These are phyloP conservation scores for Biston betularia DNA, from an alignment of 2,888 invertebrate species.

Conservation along the genomic window DNA sequence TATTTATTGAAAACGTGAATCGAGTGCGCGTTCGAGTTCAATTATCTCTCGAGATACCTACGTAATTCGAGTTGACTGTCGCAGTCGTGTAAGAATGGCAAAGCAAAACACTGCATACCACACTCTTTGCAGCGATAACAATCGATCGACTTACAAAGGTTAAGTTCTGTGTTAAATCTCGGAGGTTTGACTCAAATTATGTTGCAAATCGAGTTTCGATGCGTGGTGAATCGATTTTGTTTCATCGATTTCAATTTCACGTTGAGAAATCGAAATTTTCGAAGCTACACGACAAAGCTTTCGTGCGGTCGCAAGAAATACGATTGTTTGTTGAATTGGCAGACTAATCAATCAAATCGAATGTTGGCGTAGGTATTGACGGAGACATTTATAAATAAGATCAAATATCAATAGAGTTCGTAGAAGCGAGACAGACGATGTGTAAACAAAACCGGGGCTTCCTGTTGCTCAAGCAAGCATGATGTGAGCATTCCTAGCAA, in stretches of 20 bases:
- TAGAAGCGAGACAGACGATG: slow-evolving; percentile 49
- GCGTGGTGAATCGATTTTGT: slow-evolving; percentile 42
- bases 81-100: slow-evolving; percentile 30
- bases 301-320: slow-evolving; percentile 4
- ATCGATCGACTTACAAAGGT: slow-evolving; percentile 45
- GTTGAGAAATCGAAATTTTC: slow-evolving; percentile 21
- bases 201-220: slow-evolving; percentile 30
- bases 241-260: slow-evolving; percentile 29
- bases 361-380: slow-evolving; percentile 35
- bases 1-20: slow-evolving; percentile 35
- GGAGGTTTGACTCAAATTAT: slow-evolving; percentile 23
- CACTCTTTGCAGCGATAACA: slow-evolving; percentile 43
- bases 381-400: slow-evolving; percentile 44
- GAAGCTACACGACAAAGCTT: slow-evolving; percentile 13
- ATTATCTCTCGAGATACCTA: slow-evolving; percentile 31
- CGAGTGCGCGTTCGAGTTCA: slow-evolving; percentile 34
- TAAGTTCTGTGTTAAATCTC: slow-evolving; percentile 37
- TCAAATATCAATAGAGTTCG: slow-evolving; percentile 43
- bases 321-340: slow-evolving; percentile 17
- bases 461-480: slow-evolving; percentile 55
- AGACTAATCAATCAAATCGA: slow-evolving; percentile 39
- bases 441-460: slow-evolving; percentile 56
- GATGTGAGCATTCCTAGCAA: slow-evolving; percentile 39
- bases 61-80: slow-evolving; percentile 27
- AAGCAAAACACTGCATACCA: slow-evolving; percentile 47